phyloP scores from a whole-genome alignment of 2,113 vertebrate genomes.

The Halcyon malimbica region DNA sequence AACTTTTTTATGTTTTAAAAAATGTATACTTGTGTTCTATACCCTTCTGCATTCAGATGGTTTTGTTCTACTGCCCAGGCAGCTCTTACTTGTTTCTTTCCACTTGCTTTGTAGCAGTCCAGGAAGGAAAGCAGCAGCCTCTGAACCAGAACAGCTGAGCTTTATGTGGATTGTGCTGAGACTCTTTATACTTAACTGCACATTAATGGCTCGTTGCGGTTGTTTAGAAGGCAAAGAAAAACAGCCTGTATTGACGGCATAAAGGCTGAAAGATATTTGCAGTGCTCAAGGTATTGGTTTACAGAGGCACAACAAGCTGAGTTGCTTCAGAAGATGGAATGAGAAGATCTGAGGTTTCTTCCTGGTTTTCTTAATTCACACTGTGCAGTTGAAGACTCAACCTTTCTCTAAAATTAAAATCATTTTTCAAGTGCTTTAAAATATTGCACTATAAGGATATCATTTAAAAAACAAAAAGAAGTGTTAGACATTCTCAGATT shows the following conservation, averaged over 20 bases:
- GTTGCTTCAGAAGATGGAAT: not conserved
- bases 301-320: not conserved
- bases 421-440: not conserved
- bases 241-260: not conserved
- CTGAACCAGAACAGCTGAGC: not conserved
- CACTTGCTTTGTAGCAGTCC: not conserved
- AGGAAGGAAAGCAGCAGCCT: not conserved
- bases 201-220: not conserved
- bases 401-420: not conserved
- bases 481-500: not conserved
- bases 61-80: not conserved
- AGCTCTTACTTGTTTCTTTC: not conserved
- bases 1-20: not conserved
- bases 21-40: not conserved
- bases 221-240: not conserved
- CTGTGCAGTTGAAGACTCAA: not conserved
- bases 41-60: not conserved
- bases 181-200: not conserved
- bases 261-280: not conserved
- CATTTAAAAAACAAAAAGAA: not conserved
- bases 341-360: not conserved
- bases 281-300: not conserved
- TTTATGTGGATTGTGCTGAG: not conserved
- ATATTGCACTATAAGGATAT: not conserved
- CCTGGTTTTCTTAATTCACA: not conserved